Evolutionary conservation across 2,888 invertebrate genomes (phyloP).

Genomic region (Scaptomyza polygonia): DNA sequence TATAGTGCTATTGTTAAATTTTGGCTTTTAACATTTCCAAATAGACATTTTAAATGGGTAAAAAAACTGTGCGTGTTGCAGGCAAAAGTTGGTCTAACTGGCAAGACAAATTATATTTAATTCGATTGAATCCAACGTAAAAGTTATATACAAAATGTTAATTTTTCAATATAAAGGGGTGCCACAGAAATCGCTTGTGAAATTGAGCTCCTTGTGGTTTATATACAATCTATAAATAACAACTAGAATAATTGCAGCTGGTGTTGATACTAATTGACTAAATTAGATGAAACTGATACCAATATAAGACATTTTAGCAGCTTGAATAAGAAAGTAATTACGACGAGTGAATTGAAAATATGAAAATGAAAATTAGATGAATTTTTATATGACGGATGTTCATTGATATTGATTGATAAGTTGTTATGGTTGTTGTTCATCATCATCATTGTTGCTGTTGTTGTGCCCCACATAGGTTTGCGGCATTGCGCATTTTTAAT

Average conservation of each 20-base stretch:
- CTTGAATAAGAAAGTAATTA: constrained; percentile 7
- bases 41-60: no score
- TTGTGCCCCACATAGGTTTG: constrained; percentile 13
- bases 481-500: constrained; percentile 60
- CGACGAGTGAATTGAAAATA: background rate
- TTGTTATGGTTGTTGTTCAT: constrained; percentile 10
- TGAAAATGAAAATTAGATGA: constrained; percentile 2
- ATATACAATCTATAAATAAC: background rate
- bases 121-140: background rate
- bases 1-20: background rate
- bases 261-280: background rate
- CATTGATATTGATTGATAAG: constrained; percentile 37
- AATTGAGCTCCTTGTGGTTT: no score
- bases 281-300: background rate
- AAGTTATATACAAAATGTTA: background rate
- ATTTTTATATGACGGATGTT: background rate
- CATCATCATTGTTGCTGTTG: background rate
- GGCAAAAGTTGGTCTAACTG: background rate
- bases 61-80: background rate
- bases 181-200: no score
- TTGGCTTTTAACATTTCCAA: background rate
- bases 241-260: background rate
- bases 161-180: no score
- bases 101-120: background rate
- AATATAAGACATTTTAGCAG: background rate